Evolutionary conservation across 1,140 invertebrate genomes (phyloP), one percentile per base, ranked within the genome.

Genomic region (Pseudomyrmex flavicornis): DNA sequence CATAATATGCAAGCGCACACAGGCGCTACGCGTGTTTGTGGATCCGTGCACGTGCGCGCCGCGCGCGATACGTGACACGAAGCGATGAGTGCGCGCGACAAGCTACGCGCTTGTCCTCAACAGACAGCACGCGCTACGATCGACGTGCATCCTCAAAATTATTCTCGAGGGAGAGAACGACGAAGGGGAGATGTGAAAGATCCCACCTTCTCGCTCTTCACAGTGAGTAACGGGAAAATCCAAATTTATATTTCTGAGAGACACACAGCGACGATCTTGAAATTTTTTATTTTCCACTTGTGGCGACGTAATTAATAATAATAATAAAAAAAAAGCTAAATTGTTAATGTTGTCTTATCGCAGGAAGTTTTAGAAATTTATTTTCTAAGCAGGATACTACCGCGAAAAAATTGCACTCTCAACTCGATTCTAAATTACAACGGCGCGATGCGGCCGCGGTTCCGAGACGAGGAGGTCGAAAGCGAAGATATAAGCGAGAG

Each of bases 401-500:
- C 58, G n/a, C 44, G 1, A 17, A 26, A 15, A 26, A 50, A 13
- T 35, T 22, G n/a, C 20, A 62, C 13, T 52, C 46, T 48, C 13
- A 17, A 59, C 9, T 69, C 22, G 22, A 48, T 59, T 48, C 54
- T 48, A 70, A 70, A 80, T 72, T 35, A 35, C 35, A 80, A 80
- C 44, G 70, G 72, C 69, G 69, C 76, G 76, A 85, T 58, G 73
- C 85, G 82, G 90, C 35, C 5, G 35, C 87, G 85, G 91, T 93
- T 93, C 87, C 92, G 86, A 91, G 85, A 88, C 83, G 77, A 88
- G 84, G 91, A 89, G 88, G 88, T 88, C 90, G 92, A 92, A 92
- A 93, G 92, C 91, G 91, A 93, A 89, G 89, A 93, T 52, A 52
- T 93, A 92, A 93, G 92, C 92, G 92, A 93, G 92, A 93, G 92